Evolutionary conservation across 1,140 invertebrate species (phyloP).

Genomic region (Agrypnia vestita): DNA sequence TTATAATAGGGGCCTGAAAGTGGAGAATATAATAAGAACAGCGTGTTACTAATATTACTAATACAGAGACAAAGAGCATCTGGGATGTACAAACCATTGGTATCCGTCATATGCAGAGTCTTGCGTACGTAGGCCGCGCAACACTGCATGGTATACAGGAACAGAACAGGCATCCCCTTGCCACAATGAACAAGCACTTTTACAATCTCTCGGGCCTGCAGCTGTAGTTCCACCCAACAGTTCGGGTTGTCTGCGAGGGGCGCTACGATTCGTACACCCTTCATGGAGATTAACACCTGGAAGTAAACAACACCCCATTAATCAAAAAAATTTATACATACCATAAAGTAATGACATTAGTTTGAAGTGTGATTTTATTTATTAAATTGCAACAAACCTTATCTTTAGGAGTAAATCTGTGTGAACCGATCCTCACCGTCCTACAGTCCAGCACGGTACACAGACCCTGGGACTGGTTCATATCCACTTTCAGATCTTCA

Average conservation of each 20-base stretch:
- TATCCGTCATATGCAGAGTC: slow-evolving; percentile 79
- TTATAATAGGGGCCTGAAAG: slow-evolving; percentile 74
- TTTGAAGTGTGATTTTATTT: slow-evolving; percentile 1
- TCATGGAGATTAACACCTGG: slow-evolving; percentile 77
- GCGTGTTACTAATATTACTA: no score
- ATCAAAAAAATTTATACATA: no score
- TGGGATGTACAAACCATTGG: slow-evolving; percentile 72
- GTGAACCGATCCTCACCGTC: slow-evolving; percentile 86
- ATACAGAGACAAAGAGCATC: no score
- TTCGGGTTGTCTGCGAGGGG: slow-evolving; percentile 77
- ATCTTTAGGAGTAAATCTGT: slow-evolving; percentile 81
- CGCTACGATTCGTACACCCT: slow-evolving; percentile 79
- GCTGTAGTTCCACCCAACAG: slow-evolving; percentile 70
- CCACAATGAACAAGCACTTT: slow-evolving; percentile 84
- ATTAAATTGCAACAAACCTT: slow-evolving; percentile 67
- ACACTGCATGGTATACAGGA: slow-evolving; percentile 81
- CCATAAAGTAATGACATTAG: no score
- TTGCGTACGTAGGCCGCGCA: slow-evolving; percentile 80
- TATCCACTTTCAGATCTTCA: slow-evolving; percentile 66
- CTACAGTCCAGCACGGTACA: slow-evolving; percentile 77
- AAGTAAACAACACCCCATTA: slow-evolving; percentile 60
- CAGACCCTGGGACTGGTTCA: slow-evolving; percentile 59
- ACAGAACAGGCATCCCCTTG: slow-evolving; percentile 82
- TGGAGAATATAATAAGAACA: slow-evolving; percentile 28
- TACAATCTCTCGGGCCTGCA: slow-evolving; percentile 79